Evolutionary conservation across 2,113 vertebrate species (phyloP), one percentile per base, ranked within the genome.

Genomic region (Anas platyrhynchos): DNA sequence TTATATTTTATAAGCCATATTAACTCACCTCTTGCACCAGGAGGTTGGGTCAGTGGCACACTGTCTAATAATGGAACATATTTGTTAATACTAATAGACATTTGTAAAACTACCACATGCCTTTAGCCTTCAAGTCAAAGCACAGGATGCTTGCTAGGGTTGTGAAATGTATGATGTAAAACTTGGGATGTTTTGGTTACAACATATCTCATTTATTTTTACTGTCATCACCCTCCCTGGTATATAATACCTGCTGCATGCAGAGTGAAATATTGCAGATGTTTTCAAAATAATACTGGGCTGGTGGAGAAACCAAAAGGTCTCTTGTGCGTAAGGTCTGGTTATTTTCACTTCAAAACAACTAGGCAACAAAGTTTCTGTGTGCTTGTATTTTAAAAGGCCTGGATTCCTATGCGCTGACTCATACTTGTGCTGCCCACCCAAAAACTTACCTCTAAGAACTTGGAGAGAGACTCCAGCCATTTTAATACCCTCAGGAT

Each of bases 181-280:
- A 96, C 92, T 91, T 41, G 83, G 94, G 94, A 95, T 97, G 86
- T 97, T 97, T 98, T 54, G 92, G 72, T 97, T 97, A 95, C 93
- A 86, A 96, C 93, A 95, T 98, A 96, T 96, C 93, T 96, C 96
- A 96, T 97, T 98, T 97, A 97, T 98, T 98, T 96, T 97, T 86
- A 91, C 95, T 96, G 92, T 98, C 96, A 96, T 97, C 97, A 92
- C 94, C 97, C 92, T 97, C 86, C 66, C 61, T 94, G 68, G 81
- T 96, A 93, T 93, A 96, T 93, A 97, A 97, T 96, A 96, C 84
- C 96, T 96, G 95, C 89, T 96, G 89, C 96, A 95, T 68, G 77
- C 25, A 65, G 71, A 95, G 92, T 96, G 94, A 98, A 97, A 96
- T 96, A 97, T 59, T 97, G 88, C 95, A 98, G 97, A 97, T 97